A percentile compares a stretch with the other conserved stretches of the same genome.
phyloP scores from a whole-genome alignment of 2,113 vertebrate species.

The Aspidoscelis tigris region DNA sequence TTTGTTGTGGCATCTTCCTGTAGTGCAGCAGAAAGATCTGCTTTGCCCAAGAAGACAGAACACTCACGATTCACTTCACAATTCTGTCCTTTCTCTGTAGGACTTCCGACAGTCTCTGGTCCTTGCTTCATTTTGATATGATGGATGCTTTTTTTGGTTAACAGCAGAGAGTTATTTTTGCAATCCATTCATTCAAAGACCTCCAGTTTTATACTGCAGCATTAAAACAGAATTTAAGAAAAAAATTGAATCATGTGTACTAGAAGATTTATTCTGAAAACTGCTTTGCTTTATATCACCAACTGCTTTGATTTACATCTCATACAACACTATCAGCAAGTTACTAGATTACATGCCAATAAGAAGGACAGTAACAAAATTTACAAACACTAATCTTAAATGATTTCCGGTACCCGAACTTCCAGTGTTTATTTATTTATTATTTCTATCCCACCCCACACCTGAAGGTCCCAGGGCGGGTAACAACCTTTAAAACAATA shows the following conservation, averaged over 20 bases:
- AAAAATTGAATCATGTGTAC: background rate
- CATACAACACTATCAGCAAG: background rate
- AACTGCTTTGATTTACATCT: background rate
- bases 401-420: too few relatives aligned
- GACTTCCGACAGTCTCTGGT: conserved; percentile 82
- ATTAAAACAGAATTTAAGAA: conserved; percentile 44
- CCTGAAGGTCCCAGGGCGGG: too few relatives aligned
- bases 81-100: conserved; percentile 80
- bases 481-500: too few relatives aligned
- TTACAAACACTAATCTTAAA: too few relatives aligned
- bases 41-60: conserved; percentile 88
- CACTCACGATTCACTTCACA: conserved; percentile 87
- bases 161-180: conserved; percentile 85
- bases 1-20: conserved; percentile 90
- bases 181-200: conserved; percentile 78
- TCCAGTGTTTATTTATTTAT: too few relatives aligned
- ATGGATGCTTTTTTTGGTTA: conserved; percentile 83
- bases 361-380: background rate
- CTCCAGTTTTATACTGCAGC: conserved; percentile 76
- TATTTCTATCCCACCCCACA: too few relatives aligned
- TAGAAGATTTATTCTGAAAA: background rate
- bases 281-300: background rate
- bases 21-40: conserved; percentile 86
- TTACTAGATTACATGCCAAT: background rate
- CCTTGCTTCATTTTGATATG: conserved; percentile 93